These are phyloP conservation scores for Caenorhabditis parvicauda DNA, from an alignment of 2,888 invertebrate genomes.

Conservation along the genomic window DNA sequence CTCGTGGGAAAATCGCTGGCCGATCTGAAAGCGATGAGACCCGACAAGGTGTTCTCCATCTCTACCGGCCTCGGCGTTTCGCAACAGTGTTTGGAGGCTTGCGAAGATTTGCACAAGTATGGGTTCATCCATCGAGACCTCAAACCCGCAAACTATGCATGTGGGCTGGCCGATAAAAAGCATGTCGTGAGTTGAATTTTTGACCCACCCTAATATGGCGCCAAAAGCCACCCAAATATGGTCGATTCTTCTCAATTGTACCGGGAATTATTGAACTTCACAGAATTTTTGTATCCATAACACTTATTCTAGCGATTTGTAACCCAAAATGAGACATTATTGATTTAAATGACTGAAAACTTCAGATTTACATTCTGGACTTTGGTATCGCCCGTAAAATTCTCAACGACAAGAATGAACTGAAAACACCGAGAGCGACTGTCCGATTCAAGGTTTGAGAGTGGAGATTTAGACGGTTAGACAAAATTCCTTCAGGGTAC, in stretches of 20 bases:
- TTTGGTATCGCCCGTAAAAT: constrained; percentile 54
- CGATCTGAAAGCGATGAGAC: constrained; percentile 41
- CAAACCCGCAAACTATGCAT: constrained; percentile 53
- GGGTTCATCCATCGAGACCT: constrained; percentile 55
- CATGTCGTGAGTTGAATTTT: constrained; percentile 3
- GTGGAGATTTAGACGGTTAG: not conserved
- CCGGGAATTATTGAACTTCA: too few species aligned
- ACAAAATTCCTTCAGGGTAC: constrained; percentile 42
- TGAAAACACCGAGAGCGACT: constrained; percentile 37
- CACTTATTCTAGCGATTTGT: too few species aligned
- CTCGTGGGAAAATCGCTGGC: constrained; percentile 46
- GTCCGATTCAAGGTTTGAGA: constrained; percentile 37
- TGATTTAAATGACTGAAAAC: not conserved
- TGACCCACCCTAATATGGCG: not conserved
- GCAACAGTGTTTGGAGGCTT: constrained; percentile 53
- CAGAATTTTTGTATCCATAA: too few species aligned
- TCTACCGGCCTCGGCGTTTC: constrained; percentile 44
- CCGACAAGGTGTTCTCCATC: constrained; percentile 35
- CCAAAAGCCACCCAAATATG: too few species aligned
- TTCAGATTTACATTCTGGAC: constrained; percentile 50
- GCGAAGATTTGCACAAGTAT: constrained; percentile 50
- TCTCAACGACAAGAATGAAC: constrained; percentile 37
- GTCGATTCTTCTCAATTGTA: too few species aligned
- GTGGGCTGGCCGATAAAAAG: constrained; percentile 28
- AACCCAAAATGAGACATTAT: too few species aligned